Conservation (phyloP, 2,797 vertebrate genomes). For the Myripristis murdjan region DNA sequence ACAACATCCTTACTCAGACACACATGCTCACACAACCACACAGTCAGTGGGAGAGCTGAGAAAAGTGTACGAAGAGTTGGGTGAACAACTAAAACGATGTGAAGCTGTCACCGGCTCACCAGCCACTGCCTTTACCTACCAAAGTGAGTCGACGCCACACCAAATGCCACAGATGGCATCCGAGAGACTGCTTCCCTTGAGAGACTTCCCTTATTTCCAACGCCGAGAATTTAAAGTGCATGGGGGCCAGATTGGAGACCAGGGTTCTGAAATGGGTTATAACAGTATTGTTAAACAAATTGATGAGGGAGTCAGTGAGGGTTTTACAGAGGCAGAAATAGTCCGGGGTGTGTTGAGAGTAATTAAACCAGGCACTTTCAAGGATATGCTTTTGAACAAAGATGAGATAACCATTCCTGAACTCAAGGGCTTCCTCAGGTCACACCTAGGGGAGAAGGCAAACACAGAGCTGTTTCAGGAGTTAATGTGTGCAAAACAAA, state of each 20-base stretch:
- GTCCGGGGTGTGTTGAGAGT: slow-evolving; percentile 24
- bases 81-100: neutral
- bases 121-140: neutral
- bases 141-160: neutral
- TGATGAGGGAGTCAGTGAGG: slow-evolving; percentile 22
- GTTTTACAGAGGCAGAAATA: slow-evolving; percentile 22
- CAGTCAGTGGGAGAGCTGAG: neutral
- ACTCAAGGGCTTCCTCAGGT: slow-evolving; percentile 45
- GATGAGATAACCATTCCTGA: slow-evolving; percentile 21
- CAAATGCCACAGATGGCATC: neutral
- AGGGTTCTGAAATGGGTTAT: slow-evolving; percentile 18
- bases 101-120: neutral
- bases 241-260: slow-evolving; percentile 13
- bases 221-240: slow-evolving; percentile 18
- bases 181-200: neutral
- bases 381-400: slow-evolving; percentile 35
- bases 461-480: slow-evolving; percentile 44
- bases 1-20: neutral
- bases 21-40: neutral
- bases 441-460: slow-evolving; percentile 41
- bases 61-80: neutral
- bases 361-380: slow-evolving; percentile 44
- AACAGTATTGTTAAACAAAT: slow-evolving; percentile 27
- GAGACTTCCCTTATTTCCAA: slow-evolving; percentile 8
- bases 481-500: slow-evolving; percentile 27